phyloP scores from a whole-genome alignment of 2,888 invertebrate species.

The Tinea semifulvella region DNA sequence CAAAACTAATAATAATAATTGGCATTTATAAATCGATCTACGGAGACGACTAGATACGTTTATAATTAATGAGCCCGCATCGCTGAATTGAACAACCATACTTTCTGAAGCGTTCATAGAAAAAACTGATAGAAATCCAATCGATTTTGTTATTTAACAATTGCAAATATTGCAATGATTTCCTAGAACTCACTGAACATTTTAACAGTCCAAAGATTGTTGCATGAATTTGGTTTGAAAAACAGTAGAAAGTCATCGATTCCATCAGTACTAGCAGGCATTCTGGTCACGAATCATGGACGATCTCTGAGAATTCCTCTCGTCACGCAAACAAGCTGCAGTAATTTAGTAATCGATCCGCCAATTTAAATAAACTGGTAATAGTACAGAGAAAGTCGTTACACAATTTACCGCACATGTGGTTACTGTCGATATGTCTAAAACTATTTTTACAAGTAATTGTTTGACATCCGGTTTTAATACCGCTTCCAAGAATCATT shows the following conservation, averaged over 20 bases:
- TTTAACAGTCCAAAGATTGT: conserved; percentile 11
- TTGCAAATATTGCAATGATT: background rate
- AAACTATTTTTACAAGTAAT: conserved; percentile 6
- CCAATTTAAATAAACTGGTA: conserved; percentile 15
- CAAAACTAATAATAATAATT: background rate
- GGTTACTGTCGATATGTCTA: conserved; percentile 13
- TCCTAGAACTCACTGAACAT: background rate
- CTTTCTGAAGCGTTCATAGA: background rate
- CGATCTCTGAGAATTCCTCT: conserved; percentile 9
- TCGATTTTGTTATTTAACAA: background rate
- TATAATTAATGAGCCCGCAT: too few relatives aligned
- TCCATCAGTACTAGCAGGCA: conserved; percentile 29
- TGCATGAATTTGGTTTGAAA: conserved; percentile 21
- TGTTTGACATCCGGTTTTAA: conserved; percentile 7
- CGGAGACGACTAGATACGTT: too few relatives aligned
- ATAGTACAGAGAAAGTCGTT: conserved; percentile 16
- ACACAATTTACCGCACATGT: conserved; percentile 15
- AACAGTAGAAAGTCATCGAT: conserved; percentile 43
- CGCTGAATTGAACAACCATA: too few relatives aligned
- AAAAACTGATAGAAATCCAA: background rate
- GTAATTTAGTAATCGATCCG: conserved; percentile 16
- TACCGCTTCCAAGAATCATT: too few relatives aligned
- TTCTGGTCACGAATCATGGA: conserved; percentile 24
- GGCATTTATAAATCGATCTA: too few relatives aligned
- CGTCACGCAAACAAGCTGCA: conserved; percentile 17